Evolutionary conservation across 2,113 vertebrate species (phyloP).

Genomic region (Brachypteracias leptosomus): DNA sequence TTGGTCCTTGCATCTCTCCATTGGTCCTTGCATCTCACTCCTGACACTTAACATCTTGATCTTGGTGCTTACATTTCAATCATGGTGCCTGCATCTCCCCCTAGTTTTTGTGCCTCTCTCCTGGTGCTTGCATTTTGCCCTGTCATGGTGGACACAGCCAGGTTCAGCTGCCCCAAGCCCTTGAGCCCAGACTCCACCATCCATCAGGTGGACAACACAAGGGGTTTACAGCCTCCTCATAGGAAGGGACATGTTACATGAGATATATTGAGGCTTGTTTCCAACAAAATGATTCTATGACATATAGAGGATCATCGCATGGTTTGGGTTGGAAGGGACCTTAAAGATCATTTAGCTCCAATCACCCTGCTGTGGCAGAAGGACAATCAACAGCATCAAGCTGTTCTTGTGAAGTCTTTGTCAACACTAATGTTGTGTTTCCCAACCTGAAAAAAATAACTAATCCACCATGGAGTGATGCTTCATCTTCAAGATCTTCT

Average conservation of each 20-base stretch:
- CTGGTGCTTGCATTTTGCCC: background rate
- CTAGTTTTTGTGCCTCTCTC: background rate
- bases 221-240: background rate
- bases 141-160: background rate
- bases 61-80: no score
- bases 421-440: background rate
- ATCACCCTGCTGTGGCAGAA: background rate
- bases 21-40: background rate
- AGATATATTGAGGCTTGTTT: background rate
- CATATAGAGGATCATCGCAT: background rate
- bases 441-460: background rate
- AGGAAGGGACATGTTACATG: rapidly evolving
- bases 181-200: background rate
- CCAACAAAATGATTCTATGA: no score
- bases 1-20: background rate
- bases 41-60: no score
- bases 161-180: background rate
- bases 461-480: background rate
- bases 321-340: background rate
- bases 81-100: no score
- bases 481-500: background rate
- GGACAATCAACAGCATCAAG: background rate
- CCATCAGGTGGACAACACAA: background rate
- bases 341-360: background rate
- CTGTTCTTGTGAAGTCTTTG: background rate